phyloP scores from a whole-genome alignment of 2,888 invertebrate genomes.

The Monochamus alternatus region DNA sequence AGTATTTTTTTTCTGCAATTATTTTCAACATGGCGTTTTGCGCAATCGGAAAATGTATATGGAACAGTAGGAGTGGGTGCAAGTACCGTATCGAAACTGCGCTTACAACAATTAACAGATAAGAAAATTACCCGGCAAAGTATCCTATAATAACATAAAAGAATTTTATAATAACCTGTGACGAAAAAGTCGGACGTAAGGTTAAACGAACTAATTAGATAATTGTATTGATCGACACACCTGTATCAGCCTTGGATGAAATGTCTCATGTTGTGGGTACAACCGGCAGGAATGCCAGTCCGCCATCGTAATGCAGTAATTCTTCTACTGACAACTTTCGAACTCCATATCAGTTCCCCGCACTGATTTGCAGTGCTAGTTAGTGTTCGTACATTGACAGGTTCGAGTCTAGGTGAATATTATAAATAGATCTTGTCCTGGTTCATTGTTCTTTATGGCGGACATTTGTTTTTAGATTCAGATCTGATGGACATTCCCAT shows the following conservation, averaged over 20 bases:
- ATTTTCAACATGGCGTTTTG: too few relatives aligned
- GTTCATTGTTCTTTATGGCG: constrained; percentile 1
- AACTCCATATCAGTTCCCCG: neutral
- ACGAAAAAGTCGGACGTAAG: neutral
- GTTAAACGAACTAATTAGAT: constrained; percentile 6
- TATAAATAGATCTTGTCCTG: neutral
- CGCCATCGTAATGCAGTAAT: neutral
- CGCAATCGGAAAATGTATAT: neutral
- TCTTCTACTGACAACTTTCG: neutral
- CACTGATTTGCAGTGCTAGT: neutral
- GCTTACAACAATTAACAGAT: neutral
- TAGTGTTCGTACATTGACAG: neutral
- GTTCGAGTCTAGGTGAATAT: neutral
- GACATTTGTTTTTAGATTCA: neutral
- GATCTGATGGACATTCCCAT: too few relatives aligned
- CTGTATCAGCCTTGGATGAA: constrained; percentile 7
- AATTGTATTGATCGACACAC: neutral
- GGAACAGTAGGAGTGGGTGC: neutral
- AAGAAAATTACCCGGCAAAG: neutral
- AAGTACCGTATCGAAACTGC: constrained; percentile 1
- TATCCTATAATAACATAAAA: neutral
- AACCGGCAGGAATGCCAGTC: neutral
- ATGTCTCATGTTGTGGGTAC: constrained; percentile 1
- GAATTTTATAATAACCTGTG: constrained; percentile 1
- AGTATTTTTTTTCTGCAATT: too few relatives aligned